phyloP scores from a whole-genome alignment of 2,888 invertebrate genomes.

The Synergus japonicus region DNA sequence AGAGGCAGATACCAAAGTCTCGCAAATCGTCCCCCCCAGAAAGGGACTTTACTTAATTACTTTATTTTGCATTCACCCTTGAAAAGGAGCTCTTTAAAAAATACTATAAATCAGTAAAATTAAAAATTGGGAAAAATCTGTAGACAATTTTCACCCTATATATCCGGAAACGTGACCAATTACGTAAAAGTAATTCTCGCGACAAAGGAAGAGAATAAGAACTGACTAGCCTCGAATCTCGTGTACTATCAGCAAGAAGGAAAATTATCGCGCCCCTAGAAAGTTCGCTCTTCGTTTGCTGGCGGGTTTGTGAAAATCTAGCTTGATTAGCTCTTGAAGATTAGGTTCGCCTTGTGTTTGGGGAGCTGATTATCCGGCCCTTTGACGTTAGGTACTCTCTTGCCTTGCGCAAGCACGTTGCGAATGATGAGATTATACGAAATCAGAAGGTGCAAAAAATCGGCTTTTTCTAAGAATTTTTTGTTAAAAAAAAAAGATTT shows the following conservation, averaged over 20 bases:
- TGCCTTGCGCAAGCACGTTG: conserved; percentile 30
- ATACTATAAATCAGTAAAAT: too few species aligned
- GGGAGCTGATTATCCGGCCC: conserved; percentile 63
- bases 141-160: conserved; percentile 17
- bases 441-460: conserved; percentile 2
- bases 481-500: background rate
- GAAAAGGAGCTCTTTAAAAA: background rate
- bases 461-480: background rate
- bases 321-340: conserved; percentile 61
- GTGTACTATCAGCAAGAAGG: conserved; percentile 30
- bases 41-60: background rate
- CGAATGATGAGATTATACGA: conserved; percentile 7
- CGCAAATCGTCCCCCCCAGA: background rate
- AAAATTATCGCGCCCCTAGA: conserved; percentile 48
- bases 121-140: conserved; percentile 18
- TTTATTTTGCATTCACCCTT: conserved; percentile 13
- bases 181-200: too few species aligned
- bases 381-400: conserved; percentile 50
- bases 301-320: conserved; percentile 39
- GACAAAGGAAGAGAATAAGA: too few species aligned
- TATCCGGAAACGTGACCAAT: conserved; percentile 19
- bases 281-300: conserved; percentile 43
- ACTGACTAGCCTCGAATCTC: background rate
- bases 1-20: background rate
- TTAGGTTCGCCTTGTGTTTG: conserved; percentile 60